Evolutionary conservation across 1,140 invertebrate genomes (phyloP).

Genomic region (Goniozus legneri): DNA sequence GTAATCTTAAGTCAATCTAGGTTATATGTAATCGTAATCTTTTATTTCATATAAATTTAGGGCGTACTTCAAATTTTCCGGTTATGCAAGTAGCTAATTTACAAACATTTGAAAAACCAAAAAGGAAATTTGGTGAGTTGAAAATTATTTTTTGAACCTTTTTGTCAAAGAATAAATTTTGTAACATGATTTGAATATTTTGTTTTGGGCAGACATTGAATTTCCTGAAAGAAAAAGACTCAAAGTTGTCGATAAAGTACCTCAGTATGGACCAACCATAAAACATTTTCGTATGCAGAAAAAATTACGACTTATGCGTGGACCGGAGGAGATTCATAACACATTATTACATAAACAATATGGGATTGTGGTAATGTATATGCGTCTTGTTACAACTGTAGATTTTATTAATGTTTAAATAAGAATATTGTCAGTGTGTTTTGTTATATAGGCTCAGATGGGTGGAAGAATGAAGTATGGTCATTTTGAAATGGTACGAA

Average conservation of each 20-base stretch:
- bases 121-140: too few relatives aligned
- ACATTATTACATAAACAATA: constrained; percentile 83
- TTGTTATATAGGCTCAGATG: constrained; percentile 63
- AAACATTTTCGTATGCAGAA: constrained; percentile 82
- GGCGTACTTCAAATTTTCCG: too few relatives aligned
- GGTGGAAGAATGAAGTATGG: constrained; percentile 77
- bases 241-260: constrained; percentile 67
- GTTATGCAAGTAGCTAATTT: too few relatives aligned
- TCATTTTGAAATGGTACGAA: constrained; percentile 87
- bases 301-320: constrained; percentile 76
- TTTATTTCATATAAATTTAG: too few relatives aligned
- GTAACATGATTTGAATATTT: not conserved
- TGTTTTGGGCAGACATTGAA: constrained; percentile 61
- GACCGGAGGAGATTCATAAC: constrained; percentile 84
- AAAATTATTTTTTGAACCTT: too few relatives aligned
- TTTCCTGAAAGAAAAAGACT: constrained; percentile 71
- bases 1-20: too few relatives aligned
- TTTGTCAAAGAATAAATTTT: too few relatives aligned
- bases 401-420: constrained; percentile 22
- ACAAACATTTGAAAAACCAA: too few relatives aligned
- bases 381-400: not conserved
- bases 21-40: too few relatives aligned
- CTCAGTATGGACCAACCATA: constrained; percentile 62
- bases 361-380: constrained; percentile 85
- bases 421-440: not conserved